These are phyloP conservation scores for Radopholus similis DNA, from an alignment of 1,140 invertebrate genomes.

Conservation along the genomic window DNA sequence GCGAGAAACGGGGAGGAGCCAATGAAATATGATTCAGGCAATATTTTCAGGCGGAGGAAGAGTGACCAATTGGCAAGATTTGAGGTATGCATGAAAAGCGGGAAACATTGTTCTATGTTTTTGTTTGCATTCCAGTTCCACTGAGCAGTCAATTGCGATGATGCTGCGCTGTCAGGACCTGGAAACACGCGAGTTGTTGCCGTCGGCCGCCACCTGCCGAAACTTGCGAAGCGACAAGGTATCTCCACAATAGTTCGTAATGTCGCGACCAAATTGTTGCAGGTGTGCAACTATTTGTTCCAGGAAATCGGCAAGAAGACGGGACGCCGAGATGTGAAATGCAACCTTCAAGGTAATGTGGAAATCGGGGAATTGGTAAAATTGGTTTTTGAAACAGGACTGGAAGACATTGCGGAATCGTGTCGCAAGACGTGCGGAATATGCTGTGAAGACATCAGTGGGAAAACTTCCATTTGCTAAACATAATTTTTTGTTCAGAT, in stretches of 20 bases:
- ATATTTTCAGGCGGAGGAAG: too few relatives aligned
- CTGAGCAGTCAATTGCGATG: not conserved
- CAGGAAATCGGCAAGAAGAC: constrained; percentile 35
- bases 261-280: not conserved
- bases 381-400: constrained; percentile 17
- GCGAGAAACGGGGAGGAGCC: too few relatives aligned
- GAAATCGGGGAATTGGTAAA: constrained; percentile 11
- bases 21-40: too few relatives aligned
- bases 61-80: too few relatives aligned
- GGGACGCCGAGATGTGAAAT: constrained; percentile 37
- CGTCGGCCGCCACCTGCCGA: constrained; percentile 31
- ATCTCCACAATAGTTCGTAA: not conserved
- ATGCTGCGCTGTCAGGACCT: constrained; percentile 39
- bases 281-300: constrained; percentile 38
- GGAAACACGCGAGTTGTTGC: constrained; percentile 21
- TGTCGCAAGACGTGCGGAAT: constrained; percentile 48
- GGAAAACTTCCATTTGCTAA: too few relatives aligned
- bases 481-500: too few relatives aligned
- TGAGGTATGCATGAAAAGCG: too few relatives aligned
- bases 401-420: constrained; percentile 46
- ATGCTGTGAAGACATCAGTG: constrained; percentile 41
- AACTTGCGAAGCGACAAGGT: constrained; percentile 36
- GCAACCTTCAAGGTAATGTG: constrained; percentile 37
- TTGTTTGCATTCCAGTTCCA: too few relatives aligned
- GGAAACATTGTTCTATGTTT: too few relatives aligned